Base-by-base conservation (phyloP, 2,113 vertebrate species). In the Seriola quinqueradiata region DNA sequence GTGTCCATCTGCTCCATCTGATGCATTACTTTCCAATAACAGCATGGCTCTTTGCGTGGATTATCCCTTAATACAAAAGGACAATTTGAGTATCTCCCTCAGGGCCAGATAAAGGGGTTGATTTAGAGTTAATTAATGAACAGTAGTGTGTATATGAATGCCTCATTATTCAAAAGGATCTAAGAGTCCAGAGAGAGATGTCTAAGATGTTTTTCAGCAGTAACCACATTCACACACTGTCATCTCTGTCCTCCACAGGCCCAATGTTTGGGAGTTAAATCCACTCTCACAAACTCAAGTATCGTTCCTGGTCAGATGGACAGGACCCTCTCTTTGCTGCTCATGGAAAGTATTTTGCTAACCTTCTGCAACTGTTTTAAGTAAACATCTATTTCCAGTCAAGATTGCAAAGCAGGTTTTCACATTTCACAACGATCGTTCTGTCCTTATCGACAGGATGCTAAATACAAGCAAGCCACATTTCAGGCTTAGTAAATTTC, bases 371-470 rank as follows among this genome's bases (percentile, higher is more conserved):
- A 86, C 87, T 85, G 58, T 92, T 90, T 86, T 75, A 89, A 87
- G 82, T 92, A 88, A 94, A 94, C 91, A 93, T 86, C 86, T 88
- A 79, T 90, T 90, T 91, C 83, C 88, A 91, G 87, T 78, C 67
- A 14, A 66, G 70, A 86, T 78, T 23, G 80, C 73, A 82, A 84
- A 80, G 87, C 54, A 36, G 77, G 75, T 70, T 83, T 93, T 88
- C 75, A 69, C 60, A 48, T 75, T 75, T 85, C 72, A 93, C 92
- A 94, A 68, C 36, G 75, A 63, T 61, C 3, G 50, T 79, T 88
- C 89, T 92, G 92, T 93, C 73, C 88, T 83, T 87, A 89, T 91
- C 69, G 55, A 70, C 77, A 28, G 75, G 70, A 83, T 76, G 54
- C 72, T 57, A 55, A 82, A 81, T 58, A 59, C n/a, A 78, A 86